Evolutionary conservation across 2,888 invertebrate genomes (phyloP), one percentile per base, ranked within the genome.

Genomic region (Lepidochrysops patricia): DNA sequence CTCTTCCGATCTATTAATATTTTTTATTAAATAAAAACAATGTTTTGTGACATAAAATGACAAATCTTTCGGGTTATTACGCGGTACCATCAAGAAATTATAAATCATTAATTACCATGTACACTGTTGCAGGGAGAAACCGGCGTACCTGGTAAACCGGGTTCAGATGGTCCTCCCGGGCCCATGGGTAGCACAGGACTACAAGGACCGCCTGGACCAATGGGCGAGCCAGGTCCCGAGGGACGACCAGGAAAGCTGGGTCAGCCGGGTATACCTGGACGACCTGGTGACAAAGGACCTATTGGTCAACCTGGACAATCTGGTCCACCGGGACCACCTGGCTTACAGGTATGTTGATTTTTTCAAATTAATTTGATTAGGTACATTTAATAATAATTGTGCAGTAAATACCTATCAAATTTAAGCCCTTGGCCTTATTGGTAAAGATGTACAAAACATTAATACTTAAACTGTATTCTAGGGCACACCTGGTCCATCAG

Each of bases 261-360:
- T 2, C 91, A 92, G 35, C 91, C 93, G 0, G 95, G 95, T 52
- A 91, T 95, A 64, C 75, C 92, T 2, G 95, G 95, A 34, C 83
- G 95, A 64, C 90, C 92, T 19, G 96, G 95, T 23, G 95, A 95
- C 72, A 95, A 95, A 72, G 95, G 95, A 57, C 94, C 94, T 0
- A 78, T 89, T 13, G 94, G 94, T 58, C 80, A 90, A 58, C 79
- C 91, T 4, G 95, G 95, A 2, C 80, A 87, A 57, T 84, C 92
- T 9, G 95, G 95, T 58, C 76, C 90, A 25, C 76, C 91, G 9
- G 95, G 95, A 63, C 83, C 91, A 12, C 92, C 94, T 58, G 95
- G 95, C 67, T 81, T 93, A 68, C 93, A 93, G 67, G 95, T 94
- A 81, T 26, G 52, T 43, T 6, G n/a, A n/a, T n/a, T n/a, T 6